Conservation (phyloP, 1,140 invertebrate genomes). For the Eciton burchellii region DNA sequence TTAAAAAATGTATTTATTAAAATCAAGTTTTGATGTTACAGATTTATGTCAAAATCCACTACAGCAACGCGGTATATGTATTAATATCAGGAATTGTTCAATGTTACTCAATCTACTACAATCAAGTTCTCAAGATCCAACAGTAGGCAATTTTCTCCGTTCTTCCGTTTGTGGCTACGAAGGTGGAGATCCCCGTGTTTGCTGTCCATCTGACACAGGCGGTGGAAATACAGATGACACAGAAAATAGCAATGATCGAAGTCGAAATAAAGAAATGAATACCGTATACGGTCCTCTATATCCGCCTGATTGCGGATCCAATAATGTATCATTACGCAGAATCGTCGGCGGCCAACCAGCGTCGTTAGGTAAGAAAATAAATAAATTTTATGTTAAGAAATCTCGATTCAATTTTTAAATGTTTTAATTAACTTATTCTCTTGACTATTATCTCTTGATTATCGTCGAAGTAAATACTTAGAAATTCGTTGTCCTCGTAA, state of each 20-base stretch:
- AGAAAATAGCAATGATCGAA: neutral
- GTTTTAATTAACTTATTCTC: too few relatives aligned
- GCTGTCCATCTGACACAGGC: conserved; percentile 78
- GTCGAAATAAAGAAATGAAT: conserved; percentile 12
- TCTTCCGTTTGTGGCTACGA: conserved; percentile 86
- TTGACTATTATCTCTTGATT: neutral
- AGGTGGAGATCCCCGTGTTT: conserved; percentile 85
- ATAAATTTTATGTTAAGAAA: conserved; percentile 16
- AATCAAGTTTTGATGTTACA: conserved; percentile 5
- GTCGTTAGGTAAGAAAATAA: conserved; percentile 68
- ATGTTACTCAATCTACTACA: conserved; percentile 81
- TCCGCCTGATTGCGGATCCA: conserved; percentile 77
- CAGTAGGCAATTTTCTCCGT: conserved; percentile 82
- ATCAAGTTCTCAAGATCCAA: conserved; percentile 56
- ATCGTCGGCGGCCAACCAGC: conserved; percentile 77
- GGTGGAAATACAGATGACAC: neutral
- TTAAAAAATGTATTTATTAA: neutral
- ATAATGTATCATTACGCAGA: conserved; percentile 65
- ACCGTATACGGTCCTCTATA: conserved; percentile 54
- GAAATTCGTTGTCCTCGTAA: neutral
- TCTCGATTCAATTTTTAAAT: neutral
- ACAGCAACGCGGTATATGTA: conserved; percentile 80
- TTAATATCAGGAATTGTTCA: conserved; percentile 83
- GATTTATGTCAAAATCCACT: conserved; percentile 48
- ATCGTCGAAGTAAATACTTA: neutral